Percentiles rank a stretch among this genome's conserved stretches.
These are phyloP conservation scores for Chauna torquata DNA, from an alignment of 2,113 vertebrate genomes.

Conservation along the genomic window DNA sequence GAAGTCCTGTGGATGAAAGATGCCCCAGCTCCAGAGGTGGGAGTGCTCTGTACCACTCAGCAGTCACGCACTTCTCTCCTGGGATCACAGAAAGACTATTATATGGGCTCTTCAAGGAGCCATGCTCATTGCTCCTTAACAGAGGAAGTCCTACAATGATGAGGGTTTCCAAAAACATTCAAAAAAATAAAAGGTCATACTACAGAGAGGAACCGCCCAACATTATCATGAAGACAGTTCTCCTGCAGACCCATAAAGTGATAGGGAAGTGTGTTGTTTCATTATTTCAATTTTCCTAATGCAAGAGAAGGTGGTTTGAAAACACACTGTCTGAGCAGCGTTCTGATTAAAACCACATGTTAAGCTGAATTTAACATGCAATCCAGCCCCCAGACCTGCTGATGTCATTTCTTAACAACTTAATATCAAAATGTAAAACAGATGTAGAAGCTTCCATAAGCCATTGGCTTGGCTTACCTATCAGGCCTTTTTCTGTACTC, in stretches of 20 bases:
- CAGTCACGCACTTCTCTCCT: not conserved
- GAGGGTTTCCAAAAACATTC: not conserved
- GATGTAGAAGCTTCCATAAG: not conserved
- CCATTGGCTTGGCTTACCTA: constrained; percentile 84
- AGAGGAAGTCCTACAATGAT: not conserved
- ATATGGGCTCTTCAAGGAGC: not conserved
- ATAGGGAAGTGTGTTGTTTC: not conserved
- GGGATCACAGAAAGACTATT: not conserved
- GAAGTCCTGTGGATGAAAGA: not conserved
- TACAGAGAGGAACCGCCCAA: not conserved
- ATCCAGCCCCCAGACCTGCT: constrained; percentile 41
- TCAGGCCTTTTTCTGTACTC: constrained; percentile 95
- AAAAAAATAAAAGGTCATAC: not conserved
- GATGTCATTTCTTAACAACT: constrained; percentile 20
- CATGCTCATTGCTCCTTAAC: not conserved
- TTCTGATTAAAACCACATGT: not conserved
- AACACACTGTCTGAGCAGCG: not conserved
- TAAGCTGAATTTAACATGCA: constrained; percentile 52
- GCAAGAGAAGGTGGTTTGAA: not conserved
- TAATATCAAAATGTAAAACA: constrained; percentile 20
- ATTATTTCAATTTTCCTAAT: not conserved
- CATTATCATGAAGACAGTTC: not conserved
- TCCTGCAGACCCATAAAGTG: not conserved
- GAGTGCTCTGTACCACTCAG: not conserved
- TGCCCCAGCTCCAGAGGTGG: not conserved